Conservation (phyloP, 2,113 vertebrate species). For the Otis tarda region DNA sequence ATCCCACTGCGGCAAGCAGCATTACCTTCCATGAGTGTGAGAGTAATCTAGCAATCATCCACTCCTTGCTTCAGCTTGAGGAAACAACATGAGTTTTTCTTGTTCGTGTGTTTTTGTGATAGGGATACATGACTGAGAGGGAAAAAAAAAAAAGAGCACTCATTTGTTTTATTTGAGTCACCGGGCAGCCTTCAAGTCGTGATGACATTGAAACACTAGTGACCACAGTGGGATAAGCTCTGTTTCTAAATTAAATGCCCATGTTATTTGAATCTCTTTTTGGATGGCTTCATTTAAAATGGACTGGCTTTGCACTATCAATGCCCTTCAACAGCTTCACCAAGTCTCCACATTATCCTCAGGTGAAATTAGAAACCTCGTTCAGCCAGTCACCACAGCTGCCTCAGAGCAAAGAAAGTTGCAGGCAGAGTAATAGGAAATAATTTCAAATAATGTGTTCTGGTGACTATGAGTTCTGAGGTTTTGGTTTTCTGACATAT, state of each 20-base stretch:
- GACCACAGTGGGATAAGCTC: background rate
- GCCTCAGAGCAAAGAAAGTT: background rate
- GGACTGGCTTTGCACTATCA: background rate
- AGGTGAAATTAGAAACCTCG: background rate
- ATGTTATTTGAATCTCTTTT: background rate
- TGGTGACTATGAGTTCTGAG: background rate
- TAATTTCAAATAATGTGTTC: constrained; percentile 17
- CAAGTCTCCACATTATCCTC: background rate
- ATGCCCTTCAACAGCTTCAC: background rate
- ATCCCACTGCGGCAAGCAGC: background rate
- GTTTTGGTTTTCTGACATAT: constrained; percentile 1
- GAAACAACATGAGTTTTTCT: background rate
- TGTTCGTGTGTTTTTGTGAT: background rate
- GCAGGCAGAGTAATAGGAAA: background rate
- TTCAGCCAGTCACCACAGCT: background rate
- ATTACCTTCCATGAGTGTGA: background rate
- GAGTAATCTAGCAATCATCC: background rate
- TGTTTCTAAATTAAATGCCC: background rate
- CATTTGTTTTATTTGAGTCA: background rate
- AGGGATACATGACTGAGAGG: background rate
- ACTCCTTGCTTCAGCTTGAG: background rate
- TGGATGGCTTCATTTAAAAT: background rate
- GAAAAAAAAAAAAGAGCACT: background rate
- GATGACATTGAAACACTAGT: background rate
- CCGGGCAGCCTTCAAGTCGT: background rate